A percentile compares a stretch with the other conserved stretches of the same genome.
Evolutionary conservation across 2,888 invertebrate genomes (phyloP).

Genomic region (Ctena decussata): DNA sequence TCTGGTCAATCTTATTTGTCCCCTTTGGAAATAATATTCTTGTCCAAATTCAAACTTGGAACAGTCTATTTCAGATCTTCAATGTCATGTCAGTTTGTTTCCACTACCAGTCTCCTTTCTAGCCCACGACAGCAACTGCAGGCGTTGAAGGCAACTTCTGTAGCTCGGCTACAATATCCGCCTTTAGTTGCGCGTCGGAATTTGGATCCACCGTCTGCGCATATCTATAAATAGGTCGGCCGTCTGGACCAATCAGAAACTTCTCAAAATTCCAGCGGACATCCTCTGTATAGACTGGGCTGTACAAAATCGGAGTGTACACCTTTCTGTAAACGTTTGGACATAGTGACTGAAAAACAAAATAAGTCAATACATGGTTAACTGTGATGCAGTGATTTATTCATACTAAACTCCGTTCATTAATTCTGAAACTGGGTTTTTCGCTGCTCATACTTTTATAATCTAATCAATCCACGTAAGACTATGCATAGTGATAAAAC

Average conservation of each 20-base stretch:
- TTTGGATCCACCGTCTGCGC: slow-evolving; percentile 48
- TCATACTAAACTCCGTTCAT: too few relatives aligned
- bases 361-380: background rate
- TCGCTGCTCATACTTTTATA: too few relatives aligned
- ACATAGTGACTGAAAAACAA: slow-evolving; percentile 53
- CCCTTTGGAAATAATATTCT: background rate
- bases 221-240: slow-evolving; percentile 59
- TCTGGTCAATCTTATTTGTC: background rate
- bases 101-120: background rate
- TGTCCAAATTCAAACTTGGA: background rate
- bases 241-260: slow-evolving; percentile 65
- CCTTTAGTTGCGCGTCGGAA: slow-evolving; percentile 31
- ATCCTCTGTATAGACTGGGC: slow-evolving; percentile 56
- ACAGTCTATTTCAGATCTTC: background rate
- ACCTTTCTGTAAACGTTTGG: slow-evolving; percentile 44
- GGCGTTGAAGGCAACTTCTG: slow-evolving; percentile 16
- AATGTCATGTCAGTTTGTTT: background rate
- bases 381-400: too few relatives aligned
- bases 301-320: slow-evolving; percentile 51
- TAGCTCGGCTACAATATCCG: slow-evolving; percentile 48
- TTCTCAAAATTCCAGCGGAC: slow-evolving; percentile 67
- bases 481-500: too few relatives aligned
- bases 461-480: too few relatives aligned
- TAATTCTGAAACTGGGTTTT: too few relatives aligned
- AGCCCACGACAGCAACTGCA: background rate